Evolutionary conservation across 1,140 invertebrate genomes (phyloP), one percentile per base, ranked within the genome.

Genomic region (Chymomyza costata): DNA sequence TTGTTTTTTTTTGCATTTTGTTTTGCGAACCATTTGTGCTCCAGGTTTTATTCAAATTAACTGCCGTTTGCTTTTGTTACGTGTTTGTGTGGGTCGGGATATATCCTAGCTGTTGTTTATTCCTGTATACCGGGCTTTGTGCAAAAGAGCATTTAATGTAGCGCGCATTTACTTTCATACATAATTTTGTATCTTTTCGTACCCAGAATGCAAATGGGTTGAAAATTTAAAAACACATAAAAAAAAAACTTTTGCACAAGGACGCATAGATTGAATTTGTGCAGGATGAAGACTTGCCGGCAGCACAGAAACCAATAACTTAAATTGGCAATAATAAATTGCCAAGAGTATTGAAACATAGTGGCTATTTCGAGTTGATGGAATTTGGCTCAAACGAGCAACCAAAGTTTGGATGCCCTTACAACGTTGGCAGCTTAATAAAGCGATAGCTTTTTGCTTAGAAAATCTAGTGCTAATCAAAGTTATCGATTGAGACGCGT

Each of bases 31-130:
- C 11, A 21, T 34, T 69, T 43, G 48, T 47, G 35, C 56, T 52
- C 40, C 34, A 40, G 57, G 74, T 59, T 57, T 78, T 80, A 71
- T 78, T 67, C 49, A 78, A 78, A 78, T 78, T 38, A 16, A 40
- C 37, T 56, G 40, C 46, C 51, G 48, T n/a, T n/a, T n/a, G 18
- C 48, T 34, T 28, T 6, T 38, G 51, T 60, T 52, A 52, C 51
- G 30, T 32, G 13, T 43, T 25, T 25, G 21, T 25, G 8, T 34
- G 32, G 2, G 32, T 34, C n/a, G 32, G 32, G 3, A 14, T 34
- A 3, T n/a, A 13, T n/a, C 3, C 11, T 5, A 28, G 10, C 25
- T 28, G 5, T 28, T 10, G 8, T 34, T 3, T n/a, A 10, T 14
- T 6, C 32, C n/a, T 34, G 6, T 14, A 3, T 10, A 6, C 8